phyloP scores from a whole-genome alignment of 2,888 invertebrate species.

The Piscicola geometra region DNA sequence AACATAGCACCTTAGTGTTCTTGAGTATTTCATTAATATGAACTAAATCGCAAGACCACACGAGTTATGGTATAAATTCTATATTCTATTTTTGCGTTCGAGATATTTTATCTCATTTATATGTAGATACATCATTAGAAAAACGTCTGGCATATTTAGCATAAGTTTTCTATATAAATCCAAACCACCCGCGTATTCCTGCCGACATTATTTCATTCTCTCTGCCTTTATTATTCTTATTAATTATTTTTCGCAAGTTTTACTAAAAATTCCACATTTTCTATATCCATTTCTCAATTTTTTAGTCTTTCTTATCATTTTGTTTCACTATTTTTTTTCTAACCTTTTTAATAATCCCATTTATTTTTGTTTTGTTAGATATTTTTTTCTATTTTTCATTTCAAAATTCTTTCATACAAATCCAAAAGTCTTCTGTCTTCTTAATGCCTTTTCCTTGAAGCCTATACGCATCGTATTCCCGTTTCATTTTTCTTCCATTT shows the following conservation, averaged over 20 bases:
- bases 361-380: too few species aligned
- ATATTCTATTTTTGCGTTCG: not conserved
- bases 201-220: not conserved
- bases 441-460: too few species aligned
- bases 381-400: too few species aligned
- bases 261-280: too few species aligned
- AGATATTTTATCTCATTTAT: conserved; percentile 13
- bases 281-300: not conserved
- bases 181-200: not conserved
- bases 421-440: too few species aligned
- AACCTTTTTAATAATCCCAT: too few species aligned
- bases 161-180: not conserved
- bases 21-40: too few species aligned
- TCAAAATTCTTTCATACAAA: too few species aligned
- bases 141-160: not conserved
- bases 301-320: not conserved
- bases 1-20: too few species aligned
- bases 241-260: not conserved
- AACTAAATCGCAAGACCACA: too few species aligned
- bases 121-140: conserved; percentile 1
- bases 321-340: too few species aligned
- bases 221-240: not conserved
- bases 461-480: not conserved
- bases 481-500: not conserved
- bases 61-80: not conserved